Conservation (phyloP, 2,113 vertebrate species). For the Vombatus ursinus region DNA sequence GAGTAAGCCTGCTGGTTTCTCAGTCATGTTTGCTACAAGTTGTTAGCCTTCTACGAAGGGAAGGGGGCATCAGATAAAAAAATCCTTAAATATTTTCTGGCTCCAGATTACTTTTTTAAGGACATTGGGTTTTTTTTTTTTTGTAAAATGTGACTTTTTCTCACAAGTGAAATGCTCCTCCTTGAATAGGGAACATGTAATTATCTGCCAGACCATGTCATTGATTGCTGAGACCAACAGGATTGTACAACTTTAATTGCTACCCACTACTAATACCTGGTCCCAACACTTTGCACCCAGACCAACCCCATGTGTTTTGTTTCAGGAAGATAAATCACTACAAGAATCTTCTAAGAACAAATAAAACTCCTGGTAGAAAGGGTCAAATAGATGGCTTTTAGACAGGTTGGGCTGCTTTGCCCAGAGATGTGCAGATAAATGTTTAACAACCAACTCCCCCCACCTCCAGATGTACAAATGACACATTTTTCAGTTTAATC, state of each 20-base stretch:
- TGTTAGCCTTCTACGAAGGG: background rate
- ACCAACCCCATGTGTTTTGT: background rate
- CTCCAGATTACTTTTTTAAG: background rate
- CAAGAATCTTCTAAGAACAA: background rate
- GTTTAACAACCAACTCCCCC: background rate
- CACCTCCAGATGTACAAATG: background rate
- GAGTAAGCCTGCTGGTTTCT: background rate
- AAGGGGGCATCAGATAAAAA: background rate
- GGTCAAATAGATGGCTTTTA: background rate
- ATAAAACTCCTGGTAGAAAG: background rate
- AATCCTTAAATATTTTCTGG: background rate
- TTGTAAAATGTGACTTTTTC: background rate
- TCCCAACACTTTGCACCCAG: background rate
- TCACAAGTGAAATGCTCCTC: background rate
- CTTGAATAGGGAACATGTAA: background rate
- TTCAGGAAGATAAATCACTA: background rate
- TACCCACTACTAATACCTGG: background rate
- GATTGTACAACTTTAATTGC: background rate
- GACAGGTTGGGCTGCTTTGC: background rate
- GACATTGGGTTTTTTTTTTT: background rate
- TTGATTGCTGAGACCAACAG: background rate
- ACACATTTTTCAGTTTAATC: background rate
- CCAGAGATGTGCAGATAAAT: background rate
- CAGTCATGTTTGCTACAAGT: background rate
- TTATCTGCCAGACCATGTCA: background rate